Base-by-base conservation (phyloP, 2,113 vertebrate species). In the Sapayoa aenigma region DNA sequence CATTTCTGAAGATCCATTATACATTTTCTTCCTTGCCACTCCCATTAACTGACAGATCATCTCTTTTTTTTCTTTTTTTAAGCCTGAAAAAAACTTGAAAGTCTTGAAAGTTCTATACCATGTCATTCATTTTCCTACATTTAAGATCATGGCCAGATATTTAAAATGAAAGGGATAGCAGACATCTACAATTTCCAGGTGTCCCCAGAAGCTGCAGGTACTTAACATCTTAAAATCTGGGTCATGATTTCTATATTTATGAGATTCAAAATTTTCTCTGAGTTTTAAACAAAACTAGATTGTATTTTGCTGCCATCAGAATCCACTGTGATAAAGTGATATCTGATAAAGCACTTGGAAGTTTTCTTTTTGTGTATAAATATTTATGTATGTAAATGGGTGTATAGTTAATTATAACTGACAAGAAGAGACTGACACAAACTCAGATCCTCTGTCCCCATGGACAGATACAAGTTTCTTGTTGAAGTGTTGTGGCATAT, bases 311-410 rank as follows among this genome's bases (percentile, higher is more conserved):
- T 90, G 93, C 87, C 91, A 96, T 95, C 92, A 86, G 94, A 95
- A 89, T 77, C 87, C 74, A 93, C 84, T 41, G 82, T 92, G 75
- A 69, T 94, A 91, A 96, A 95, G 79, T 17, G 23, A 97, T 93
- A 94, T 89, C 95, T 77, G 74, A 93, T 97, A 96, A 96, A 96
- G 63, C 87, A 96, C 73, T 28, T 84, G 91, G 88, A 97, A 97
- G 86, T 89, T 97, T 98, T 95, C 89, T 95, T 93, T 97, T 96
- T 94, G 79, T 95, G 82, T 94, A 98, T 98, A 97, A 98, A 98
- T 98, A 98, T 98, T 98, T 98, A 97, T 98, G 90, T 97, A 96
- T 98, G 95, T 94, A 98, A 97, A 98, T 94, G 88, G 81, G 12
- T 73, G 35, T 94, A 72, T 93, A 73, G 95, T 97, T 98, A 97